Evolutionary conservation across 2,113 vertebrate genomes (phyloP).

Genomic region (Anhinga rufa): DNA sequence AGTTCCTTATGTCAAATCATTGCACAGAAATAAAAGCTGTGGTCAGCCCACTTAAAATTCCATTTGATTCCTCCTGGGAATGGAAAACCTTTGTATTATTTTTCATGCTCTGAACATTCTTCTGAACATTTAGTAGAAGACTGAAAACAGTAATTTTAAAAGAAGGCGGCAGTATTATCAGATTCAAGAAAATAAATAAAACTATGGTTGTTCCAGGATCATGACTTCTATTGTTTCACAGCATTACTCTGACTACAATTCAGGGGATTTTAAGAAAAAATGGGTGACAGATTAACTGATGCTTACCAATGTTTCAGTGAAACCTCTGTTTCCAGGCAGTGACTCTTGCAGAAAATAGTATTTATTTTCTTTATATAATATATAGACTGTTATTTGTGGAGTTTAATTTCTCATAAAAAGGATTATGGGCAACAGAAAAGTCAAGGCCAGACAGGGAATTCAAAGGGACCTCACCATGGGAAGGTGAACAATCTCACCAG

Average conservation of each 20-base stretch:
- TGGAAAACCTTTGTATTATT: background rate
- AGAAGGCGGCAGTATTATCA: background rate
- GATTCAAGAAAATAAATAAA: background rate
- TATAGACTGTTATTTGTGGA: background rate
- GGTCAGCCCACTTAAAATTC: constrained; percentile 53
- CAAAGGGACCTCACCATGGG: background rate
- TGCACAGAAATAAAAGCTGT: constrained; percentile 50
- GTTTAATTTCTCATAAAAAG: background rate
- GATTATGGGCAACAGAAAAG: background rate
- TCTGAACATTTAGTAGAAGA: background rate
- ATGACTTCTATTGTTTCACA: background rate
- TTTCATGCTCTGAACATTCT: background rate
- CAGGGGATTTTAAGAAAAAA: background rate
- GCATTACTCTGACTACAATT: background rate
- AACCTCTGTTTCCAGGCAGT: background rate
- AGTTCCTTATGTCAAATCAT: constrained; percentile 47
- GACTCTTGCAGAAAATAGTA: background rate
- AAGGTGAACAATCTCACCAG: background rate
- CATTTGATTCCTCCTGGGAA: constrained; percentile 46
- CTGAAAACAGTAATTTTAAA: background rate
- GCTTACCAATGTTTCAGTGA: background rate
- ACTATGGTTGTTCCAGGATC: background rate
- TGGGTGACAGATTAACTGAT: background rate
- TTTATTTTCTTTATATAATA: background rate
- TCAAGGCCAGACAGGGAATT: background rate